Base-by-base conservation (phyloP, 2,888 invertebrate genomes). In the Onchidella celtica region DNA sequence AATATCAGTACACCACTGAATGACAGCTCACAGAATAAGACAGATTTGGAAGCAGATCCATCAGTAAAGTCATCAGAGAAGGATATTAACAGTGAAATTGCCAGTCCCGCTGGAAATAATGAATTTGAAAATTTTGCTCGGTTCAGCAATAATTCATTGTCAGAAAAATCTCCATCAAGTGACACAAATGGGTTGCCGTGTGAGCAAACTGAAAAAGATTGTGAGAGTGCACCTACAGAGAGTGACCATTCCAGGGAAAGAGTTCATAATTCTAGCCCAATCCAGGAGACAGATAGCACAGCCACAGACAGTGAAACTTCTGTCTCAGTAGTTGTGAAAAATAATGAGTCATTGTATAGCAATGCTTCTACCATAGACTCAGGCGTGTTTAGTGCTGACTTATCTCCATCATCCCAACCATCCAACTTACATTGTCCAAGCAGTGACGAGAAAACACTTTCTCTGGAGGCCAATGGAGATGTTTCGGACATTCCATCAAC, bases 361-460 rank as follows among this genome's bases (percentile, higher is more conserved):
- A 73, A 66, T 47, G 36, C 77, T 36, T 85, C 86, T 11, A 84
- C 86, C 0, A 83, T 83, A 27, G 91, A 91, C 83, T 91, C 91
- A 24, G 91, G 91, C 9, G 81, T 90, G 69, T 89, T 86, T 81
- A 90, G 90, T 83, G 85, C 87, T 6, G 90, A 90, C 73, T 82
- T 89, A 36, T 91, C 91, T 29, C 91, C 91, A 32, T 68, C 68
- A 32, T 57, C 21, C 36, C 59, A 61, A 11, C 24, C 59, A 3
- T 27, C 29, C 0, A 59, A 73, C n/a, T n/a, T n/a, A n/a, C n/a
- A n/a, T 24, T 61, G 11, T 27, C n/a, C 24, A 24, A n/a, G n/a
- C 36, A 61, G 1, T 38, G 73, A 73, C 0, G 57, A 72, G n/a
- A n/a, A n/a, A n/a, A n/a, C n/a, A n/a, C n/a, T n/a, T n/a, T n/a